Percentiles rank a stretch among this genome's conserved stretches.
phyloP scores from a whole-genome alignment of 2,113 vertebrate genomes.

The Candoia aspera region DNA sequence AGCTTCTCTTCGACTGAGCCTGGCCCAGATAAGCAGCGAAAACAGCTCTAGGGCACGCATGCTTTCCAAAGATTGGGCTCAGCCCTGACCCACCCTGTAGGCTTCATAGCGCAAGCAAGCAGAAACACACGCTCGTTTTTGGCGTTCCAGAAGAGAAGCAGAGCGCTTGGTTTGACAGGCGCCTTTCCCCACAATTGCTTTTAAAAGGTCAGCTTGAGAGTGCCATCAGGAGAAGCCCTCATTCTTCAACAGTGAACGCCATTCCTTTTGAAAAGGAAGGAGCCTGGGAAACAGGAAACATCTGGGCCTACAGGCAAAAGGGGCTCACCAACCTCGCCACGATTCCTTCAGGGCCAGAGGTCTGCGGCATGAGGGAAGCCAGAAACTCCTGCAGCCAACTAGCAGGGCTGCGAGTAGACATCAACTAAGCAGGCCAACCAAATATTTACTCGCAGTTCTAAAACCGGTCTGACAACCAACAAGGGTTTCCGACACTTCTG shows the following conservation, averaged over 20 bases:
- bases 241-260: neutral
- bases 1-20: rapidly evolving
- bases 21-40: neutral
- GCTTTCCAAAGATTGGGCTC: constrained; percentile 28
- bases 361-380: neutral
- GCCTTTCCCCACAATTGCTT: neutral
- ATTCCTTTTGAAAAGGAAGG: neutral
- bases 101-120: neutral
- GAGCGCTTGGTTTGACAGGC: neutral
- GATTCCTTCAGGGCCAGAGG: neutral
- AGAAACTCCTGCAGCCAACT: neutral
- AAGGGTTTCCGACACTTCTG: neutral
- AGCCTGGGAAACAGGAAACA: neutral
- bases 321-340: neutral
- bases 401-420: neutral
- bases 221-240: rapidly evolving
- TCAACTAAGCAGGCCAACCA: neutral
- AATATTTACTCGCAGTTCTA: neutral
- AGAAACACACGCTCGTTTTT: constrained; percentile 12
- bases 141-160: constrained; percentile 31
- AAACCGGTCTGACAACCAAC: neutral
- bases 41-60: constrained; percentile 33
- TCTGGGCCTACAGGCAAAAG: neutral
- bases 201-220: neutral
- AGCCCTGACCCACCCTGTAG: constrained; percentile 15